Evolutionary conservation across 2,113 vertebrate genomes (phyloP), one percentile per base, ranked within the genome.

Genomic region (Eleginops maclovinus): DNA sequence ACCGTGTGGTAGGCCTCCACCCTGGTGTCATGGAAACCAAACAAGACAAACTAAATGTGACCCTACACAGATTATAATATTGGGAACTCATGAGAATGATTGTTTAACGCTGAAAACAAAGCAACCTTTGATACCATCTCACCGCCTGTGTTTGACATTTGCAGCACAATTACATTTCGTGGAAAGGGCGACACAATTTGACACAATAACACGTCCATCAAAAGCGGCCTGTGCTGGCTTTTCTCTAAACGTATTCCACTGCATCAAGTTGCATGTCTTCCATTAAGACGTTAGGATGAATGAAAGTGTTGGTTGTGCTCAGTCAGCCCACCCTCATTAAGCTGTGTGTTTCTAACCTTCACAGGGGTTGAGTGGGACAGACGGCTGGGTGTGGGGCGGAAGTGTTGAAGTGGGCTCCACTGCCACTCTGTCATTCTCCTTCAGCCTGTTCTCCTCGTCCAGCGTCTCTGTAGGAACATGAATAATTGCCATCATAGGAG

Each of bases 371-470:
- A 69, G 59, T 17, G 62, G 70, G 72, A 65, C 69, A 8, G 79
- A 40, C 15, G 77, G 58, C 41, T 72, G 64, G 64, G 77, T 77
- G 64, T 83, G 79, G 55, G 84, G 78, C 7, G 64, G 67, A 65
- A 68, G 81, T 12, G 63, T 44, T 4, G 75, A 68, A 60, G 85
- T 77, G 54, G 79, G 46, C 61, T 80, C 66, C 14, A 2, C 79
- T 6, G 50, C 69, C 3, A 19, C 61, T 60, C 72, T 76, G 46
- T 89, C 85, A 46, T 87, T 83, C 76, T 93, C 93, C 53, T 49
- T 89, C 75, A 94, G 84, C 36, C 64, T 77, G 92, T 95, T 94
- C 75, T 94, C 92, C 54, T 92, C 92, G 14, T 92, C 88, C 77
- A 62, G n/a, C 1, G 44, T 75, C 79, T 92, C 93, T 94, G 88